Conservation (phyloP, 2,113 vertebrate species). For the Anguilla japonica region DNA sequence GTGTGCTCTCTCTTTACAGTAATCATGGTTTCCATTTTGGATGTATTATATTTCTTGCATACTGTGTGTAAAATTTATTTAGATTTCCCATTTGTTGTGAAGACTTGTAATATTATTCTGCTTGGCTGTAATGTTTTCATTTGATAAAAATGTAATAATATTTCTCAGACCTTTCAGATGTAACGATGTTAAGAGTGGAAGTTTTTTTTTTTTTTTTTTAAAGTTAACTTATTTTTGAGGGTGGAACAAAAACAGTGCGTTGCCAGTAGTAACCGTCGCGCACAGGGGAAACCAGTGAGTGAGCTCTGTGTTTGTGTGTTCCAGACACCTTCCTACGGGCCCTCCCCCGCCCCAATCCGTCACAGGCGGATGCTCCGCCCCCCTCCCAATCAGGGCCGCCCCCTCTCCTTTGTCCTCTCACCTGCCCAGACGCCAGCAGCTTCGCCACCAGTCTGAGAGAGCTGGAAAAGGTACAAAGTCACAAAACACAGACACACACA, state of each 20-base stretch:
- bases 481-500: no score
- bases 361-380: slow-evolving; percentile 59
- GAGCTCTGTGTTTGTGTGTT: slow-evolving; percentile 19
- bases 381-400: slow-evolving; percentile 71
- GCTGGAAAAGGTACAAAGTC: slow-evolving; percentile 77
- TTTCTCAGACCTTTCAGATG: not conserved
- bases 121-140: not conserved
- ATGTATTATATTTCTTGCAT: no score
- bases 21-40: no score
- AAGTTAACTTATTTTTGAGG: not conserved
- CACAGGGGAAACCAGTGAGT: not conserved
- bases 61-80: not conserved
- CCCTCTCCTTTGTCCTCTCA: slow-evolving; percentile 80
- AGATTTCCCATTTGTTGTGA: not conserved
- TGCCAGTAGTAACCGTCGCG: not conserved
- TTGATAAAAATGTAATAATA: not conserved
- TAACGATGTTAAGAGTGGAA: not conserved
- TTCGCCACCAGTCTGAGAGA: slow-evolving; percentile 92
- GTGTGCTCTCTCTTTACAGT: no score
- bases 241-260: not conserved
- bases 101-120: not conserved
- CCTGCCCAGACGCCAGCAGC: slow-evolving; percentile 83
- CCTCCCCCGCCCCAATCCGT: slow-evolving; percentile 66
- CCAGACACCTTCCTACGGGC: slow-evolving; percentile 84
- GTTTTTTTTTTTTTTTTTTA: no score